Percentiles rank a stretch among this genome's conserved stretches.
These are phyloP conservation scores for Pogonognathellus flavescens DNA, from an alignment of 1,140 invertebrate genomes.

Conservation along the genomic window DNA sequence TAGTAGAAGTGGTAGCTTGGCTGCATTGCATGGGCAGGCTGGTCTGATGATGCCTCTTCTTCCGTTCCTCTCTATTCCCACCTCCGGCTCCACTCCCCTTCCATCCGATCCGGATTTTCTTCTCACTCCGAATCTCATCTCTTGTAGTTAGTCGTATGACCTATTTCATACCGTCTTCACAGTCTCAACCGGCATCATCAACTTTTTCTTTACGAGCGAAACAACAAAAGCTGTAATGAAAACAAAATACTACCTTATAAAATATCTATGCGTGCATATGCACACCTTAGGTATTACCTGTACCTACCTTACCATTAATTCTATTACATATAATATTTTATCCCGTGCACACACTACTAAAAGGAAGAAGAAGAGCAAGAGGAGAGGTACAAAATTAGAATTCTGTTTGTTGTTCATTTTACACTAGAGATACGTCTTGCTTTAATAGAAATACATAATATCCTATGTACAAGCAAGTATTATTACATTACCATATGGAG, in stretches of 20 bases:
- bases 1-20: not conserved
- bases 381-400: too few relatives aligned
- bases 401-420: too few relatives aligned
- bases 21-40: not conserved
- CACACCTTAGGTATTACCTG: too few relatives aligned
- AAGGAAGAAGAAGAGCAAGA: too few relatives aligned
- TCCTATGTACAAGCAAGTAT: too few relatives aligned
- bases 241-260: not conserved
- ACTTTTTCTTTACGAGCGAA: not conserved
- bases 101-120: slow-evolving; percentile 49
- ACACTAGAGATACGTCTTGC: too few relatives aligned
- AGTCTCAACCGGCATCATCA: slow-evolving; percentile 1
- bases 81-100: slow-evolving; percentile 47
- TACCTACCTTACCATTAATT: too few relatives aligned
- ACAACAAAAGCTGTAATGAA: not conserved
- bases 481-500: too few relatives aligned
- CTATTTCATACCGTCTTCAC: slow-evolving; percentile 26
- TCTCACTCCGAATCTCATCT: slow-evolving; percentile 49
- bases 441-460: too few relatives aligned
- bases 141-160: slow-evolving; percentile 35
- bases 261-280: too few relatives aligned
- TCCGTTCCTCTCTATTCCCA: slow-evolving; percentile 47
- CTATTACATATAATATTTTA: too few relatives aligned
- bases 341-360: too few relatives aligned
- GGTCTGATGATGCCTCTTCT: slow-evolving; percentile 45